Conservation (phyloP, 2,113 vertebrate genomes). For the Arizona elegans region DNA sequence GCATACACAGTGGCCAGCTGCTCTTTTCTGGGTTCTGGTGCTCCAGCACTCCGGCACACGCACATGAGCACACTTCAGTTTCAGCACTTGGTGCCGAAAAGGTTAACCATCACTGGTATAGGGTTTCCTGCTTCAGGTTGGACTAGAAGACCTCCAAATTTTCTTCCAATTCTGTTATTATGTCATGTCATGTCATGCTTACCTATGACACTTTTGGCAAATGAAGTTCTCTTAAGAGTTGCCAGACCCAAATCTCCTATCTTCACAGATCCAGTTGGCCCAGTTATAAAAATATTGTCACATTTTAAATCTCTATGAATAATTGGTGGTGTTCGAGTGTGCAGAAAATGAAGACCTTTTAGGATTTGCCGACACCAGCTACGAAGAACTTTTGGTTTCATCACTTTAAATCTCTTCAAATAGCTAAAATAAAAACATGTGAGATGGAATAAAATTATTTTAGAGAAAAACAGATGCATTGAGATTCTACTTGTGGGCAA, state of each 20-base stretch:
- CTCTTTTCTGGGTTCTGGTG: no score
- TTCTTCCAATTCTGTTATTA: neutral
- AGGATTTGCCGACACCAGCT: conserved; percentile 98
- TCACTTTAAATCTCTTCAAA: conserved; percentile 96
- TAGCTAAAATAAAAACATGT: conserved; percentile 73
- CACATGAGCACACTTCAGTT: no score
- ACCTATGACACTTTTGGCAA: conserved; percentile 98
- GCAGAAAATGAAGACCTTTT: conserved; percentile 94
- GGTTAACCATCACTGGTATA: neutral
- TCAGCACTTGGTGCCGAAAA: no score
- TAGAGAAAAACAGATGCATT: neutral
- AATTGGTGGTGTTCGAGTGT: conserved; percentile 94
- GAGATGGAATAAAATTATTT: conserved; percentile 10
- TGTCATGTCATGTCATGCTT: conserved; percentile 14
- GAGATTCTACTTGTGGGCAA: neutral
- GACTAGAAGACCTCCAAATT: neutral
- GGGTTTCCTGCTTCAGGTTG: neutral
- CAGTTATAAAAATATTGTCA: conserved; percentile 99
- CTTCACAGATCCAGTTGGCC: conserved; percentile 96
- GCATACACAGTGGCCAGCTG: no score
- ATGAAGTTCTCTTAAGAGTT: conserved; percentile 94
- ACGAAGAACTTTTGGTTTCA: conserved; percentile 95
- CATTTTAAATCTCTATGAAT: conserved; percentile 98
- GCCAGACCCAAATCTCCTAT: conserved; percentile 95
- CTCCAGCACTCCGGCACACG: no score